These are phyloP conservation scores for Tenthredo notha DNA, from an alignment of 2,888 invertebrate genomes.

Conservation along the genomic window DNA sequence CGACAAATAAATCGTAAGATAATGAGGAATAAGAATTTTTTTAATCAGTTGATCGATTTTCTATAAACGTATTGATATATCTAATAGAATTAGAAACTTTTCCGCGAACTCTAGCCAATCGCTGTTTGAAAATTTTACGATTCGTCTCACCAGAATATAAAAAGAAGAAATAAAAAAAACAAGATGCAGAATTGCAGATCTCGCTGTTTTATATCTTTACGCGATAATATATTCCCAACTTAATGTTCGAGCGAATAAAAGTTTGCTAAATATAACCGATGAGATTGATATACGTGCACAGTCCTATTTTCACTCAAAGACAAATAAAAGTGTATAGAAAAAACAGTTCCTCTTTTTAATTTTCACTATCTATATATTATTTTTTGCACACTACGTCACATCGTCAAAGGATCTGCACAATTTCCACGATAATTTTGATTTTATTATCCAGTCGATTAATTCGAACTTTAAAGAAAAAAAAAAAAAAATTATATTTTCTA, in stretches of 20 bases:
- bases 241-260: too few species aligned
- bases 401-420: neutral
- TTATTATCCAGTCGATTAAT: neutral
- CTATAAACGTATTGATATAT: neutral
- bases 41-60: neutral
- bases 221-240: too few species aligned
- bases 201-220: too few species aligned
- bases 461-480: neutral
- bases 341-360: neutral
- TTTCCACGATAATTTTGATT: neutral
- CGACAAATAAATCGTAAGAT: neutral
- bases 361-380: neutral
- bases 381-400: neutral
- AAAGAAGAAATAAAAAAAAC: neutral
- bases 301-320: too few species aligned
- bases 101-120: neutral
- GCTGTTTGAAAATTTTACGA: neutral
- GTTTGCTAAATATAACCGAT: too few species aligned
- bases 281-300: too few species aligned
- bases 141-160: neutral
- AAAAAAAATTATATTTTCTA: constrained; percentile 19
- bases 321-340: neutral
- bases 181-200: neutral
- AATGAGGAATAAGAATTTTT: neutral
- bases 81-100: neutral